These are phyloP conservation scores for Abrostola tripartita DNA, from an alignment of 2,888 invertebrate genomes.

Conservation along the genomic window DNA sequence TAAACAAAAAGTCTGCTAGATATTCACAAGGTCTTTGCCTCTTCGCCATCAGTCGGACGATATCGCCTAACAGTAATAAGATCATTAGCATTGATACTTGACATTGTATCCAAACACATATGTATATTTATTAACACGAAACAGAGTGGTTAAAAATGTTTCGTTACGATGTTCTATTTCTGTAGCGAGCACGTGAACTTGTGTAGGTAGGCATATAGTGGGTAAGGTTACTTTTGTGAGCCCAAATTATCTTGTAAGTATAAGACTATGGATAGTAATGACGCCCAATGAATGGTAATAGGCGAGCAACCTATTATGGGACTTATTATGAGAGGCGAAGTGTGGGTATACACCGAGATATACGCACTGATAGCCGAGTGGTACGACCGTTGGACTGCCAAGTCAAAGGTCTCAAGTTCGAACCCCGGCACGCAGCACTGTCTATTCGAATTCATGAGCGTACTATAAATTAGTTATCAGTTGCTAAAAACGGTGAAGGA, in stretches of 20 bases:
- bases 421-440: no score
- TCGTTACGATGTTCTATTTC: constrained; percentile 23
- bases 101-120: constrained; percentile 28
- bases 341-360: no score
- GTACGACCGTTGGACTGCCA: no score
- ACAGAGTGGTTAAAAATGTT: constrained; percentile 19
- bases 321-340: no score
- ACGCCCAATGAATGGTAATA: no score
- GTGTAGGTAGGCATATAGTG: not conserved
- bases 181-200: constrained; percentile 14
- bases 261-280: no score
- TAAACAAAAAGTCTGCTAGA: not conserved
- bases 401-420: no score
- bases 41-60: not conserved
- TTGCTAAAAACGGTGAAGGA: no score
- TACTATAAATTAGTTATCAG: no score
- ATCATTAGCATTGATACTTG: constrained; percentile 18
- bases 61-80: not conserved
- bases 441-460: no score
- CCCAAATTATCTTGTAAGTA: not conserved
- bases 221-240: constrained; percentile 11
- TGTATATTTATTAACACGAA: constrained; percentile 15
- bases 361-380: no score
- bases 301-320: no score
- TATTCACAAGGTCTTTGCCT: not conserved